Evolutionary conservation across 2,888 invertebrate species (phyloP), one percentile per base, ranked within the genome.

Genomic region (Drosophila vallismaia): DNA sequence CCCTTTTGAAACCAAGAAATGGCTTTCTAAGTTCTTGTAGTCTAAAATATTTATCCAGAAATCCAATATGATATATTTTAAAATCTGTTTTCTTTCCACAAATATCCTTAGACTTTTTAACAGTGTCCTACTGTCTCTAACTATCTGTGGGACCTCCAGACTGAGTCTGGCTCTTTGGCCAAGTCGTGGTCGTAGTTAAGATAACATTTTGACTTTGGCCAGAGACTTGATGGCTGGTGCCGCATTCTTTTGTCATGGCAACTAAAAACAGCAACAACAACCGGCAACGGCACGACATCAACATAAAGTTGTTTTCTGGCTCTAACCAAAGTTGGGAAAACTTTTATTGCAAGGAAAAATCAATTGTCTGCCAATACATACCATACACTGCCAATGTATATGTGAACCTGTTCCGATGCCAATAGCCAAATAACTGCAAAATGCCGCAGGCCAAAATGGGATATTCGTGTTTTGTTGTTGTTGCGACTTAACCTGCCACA

Each of bases 231-330:
- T 79, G 84, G 79, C 84, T 79, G 79, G 73, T 88, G 88, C 88
- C 88, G 87, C 88, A 88, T 89, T 89, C 88, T 86, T 87, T 88
- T 80, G 87, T 79, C 86, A 88, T 86, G 86, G 88, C 77, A 88
- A 86, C 88, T 58, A 54, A 45, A 64, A 38, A 40, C 57, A 75
- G 45, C 68, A 78, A 78, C 74, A 76, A 79, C 78, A 77, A 82
- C 82, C 76, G 78, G 85, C 82, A 82, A 76, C 69, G 49, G 82
- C 83, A 85, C 76, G 74, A 73, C 75, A 67, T 55, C 63, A 42
- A 57, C 71, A 49, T 54, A 56, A 31, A 82, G 85, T 72, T 62
- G 85, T 85, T 82, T 36, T 73, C 85, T 84, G 71, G 84, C 75
- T 74, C 45, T 48, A 55, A 38, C 75, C 81, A 76, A 83, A 78